Percentiles rank a stretch among this genome's conserved stretches.
These are phyloP conservation scores for Percina caprodes DNA, from an alignment of 2,113 vertebrate species.

Conservation along the genomic window DNA sequence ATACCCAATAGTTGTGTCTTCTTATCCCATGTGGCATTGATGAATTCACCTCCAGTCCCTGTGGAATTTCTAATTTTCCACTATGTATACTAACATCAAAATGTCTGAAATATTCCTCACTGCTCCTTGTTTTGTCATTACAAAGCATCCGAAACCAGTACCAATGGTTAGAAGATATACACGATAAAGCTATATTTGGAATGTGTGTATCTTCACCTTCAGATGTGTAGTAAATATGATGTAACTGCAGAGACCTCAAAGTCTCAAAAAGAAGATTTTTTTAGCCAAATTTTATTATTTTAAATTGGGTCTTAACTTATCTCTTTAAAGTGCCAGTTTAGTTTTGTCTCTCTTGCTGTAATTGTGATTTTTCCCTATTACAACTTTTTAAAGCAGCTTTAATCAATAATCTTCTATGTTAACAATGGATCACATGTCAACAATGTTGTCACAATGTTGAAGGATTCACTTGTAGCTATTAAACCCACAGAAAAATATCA, in stretches of 20 bases:
- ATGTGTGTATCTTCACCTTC: neutral
- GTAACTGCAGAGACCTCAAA: neutral
- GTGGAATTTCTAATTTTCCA: constrained; percentile 6
- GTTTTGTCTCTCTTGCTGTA: no score
- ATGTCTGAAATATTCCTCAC: neutral
- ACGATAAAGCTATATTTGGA: neutral
- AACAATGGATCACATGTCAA: no score
- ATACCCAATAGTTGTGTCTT: neutral
- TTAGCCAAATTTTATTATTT: neutral
- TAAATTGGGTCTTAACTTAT: neutral
- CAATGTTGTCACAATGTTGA: no score
- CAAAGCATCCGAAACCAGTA: neutral
- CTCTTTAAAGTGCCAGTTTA: no score
- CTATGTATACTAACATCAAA: neutral
- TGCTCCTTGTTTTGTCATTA: neutral
- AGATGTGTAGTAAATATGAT: neutral
- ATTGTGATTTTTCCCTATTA: no score
- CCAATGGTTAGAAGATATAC: neutral
- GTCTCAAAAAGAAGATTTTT: neutral
- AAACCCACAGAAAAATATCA: neutral
- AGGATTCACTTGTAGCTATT: neutral
- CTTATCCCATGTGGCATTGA: neutral
- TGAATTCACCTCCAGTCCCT: neutral
- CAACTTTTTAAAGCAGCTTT: no score
- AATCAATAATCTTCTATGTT: no score